Conservation (phyloP, 2,888 invertebrate species). For the Fragum whitleyi region DNA sequence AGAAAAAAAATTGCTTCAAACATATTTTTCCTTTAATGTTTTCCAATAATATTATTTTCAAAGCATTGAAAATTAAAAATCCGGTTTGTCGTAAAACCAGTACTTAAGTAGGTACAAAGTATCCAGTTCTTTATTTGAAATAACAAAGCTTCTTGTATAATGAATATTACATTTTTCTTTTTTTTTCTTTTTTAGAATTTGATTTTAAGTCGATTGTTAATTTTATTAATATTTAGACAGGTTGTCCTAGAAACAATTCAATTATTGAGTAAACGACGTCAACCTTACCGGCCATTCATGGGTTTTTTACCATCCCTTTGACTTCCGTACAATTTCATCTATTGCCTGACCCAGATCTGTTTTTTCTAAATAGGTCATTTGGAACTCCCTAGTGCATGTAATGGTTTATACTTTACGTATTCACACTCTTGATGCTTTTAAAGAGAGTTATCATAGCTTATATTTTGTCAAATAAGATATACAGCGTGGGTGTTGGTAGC, state of each 20-base stretch:
- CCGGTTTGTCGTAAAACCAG: no score
- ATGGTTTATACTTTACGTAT: neutral
- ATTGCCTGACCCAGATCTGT: conserved; percentile 1
- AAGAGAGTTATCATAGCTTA: neutral
- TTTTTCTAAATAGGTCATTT: neutral
- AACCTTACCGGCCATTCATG: neutral
- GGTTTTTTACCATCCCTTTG: neutral
- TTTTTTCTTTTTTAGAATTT: neutral
- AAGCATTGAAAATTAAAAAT: no score
- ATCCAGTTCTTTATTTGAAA: no score
- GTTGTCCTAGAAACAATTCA: no score
- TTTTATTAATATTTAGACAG: no score
- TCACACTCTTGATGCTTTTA: conserved; percentile 6
- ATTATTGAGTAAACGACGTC: neutral
- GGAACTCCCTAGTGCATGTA: neutral
- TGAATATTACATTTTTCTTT: no score
- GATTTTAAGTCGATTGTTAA: no score
- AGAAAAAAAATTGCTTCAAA: no score
- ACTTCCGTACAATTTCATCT: conserved; percentile 1
- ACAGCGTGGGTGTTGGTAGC: neutral
- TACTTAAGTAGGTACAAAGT: no score
- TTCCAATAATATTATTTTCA: no score
- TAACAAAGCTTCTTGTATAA: no score
- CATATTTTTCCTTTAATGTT: no score
- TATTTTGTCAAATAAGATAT: neutral